Base-by-base conservation (phyloP, 2,113 vertebrate species). In the Corythornis cristatus region DNA sequence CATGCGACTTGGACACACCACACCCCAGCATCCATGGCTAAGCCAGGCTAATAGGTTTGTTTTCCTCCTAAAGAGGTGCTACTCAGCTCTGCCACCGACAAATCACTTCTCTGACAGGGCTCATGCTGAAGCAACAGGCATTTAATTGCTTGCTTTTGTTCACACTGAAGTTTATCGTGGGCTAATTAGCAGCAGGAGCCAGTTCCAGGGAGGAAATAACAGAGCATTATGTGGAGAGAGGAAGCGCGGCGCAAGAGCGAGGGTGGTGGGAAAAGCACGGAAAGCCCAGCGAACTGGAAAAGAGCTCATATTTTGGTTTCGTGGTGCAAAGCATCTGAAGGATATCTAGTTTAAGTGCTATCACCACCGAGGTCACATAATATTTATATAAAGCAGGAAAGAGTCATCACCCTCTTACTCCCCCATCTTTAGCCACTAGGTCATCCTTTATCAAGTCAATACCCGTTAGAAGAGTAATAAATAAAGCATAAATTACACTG, bases 61-160 rank as follows among this genome's bases (percentile, higher is more conserved):
- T 94, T 89, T 91, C 64, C 60, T 80, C 17, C 53, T 2, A 4
- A 83, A 67, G 67, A 89, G 87, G 50, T 43, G 33, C 60, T 53
- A 22, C 78, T 46, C 60, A 28, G 61, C 67, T 60, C 89, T n/a
- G 87, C 91, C 75, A 57, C 43, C 10, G 0, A 92, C 78, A 84
- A 85, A 91, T 70, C 67, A 68, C 71, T 66, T 43, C 79, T 37
- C 74, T 43, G 84, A 64, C 81, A 46, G 58, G 48, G 40, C 81
- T 61, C 82, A 42, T 0, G 2, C 84, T 73, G 82, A 40, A 89
- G 45, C 67, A 91, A 42, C 60, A 66, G 60, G 56, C 43, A 0
- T 90, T 60, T 83, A 91, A 93, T 85, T 56, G 60, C 87, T 48
- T 16, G 79, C 84, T 94, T 94, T 94, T 95, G 91, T 95, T 92